These are phyloP conservation scores for Hylaeus volcanicus DNA, from an alignment of 1,140 invertebrate species.

Conservation along the genomic window DNA sequence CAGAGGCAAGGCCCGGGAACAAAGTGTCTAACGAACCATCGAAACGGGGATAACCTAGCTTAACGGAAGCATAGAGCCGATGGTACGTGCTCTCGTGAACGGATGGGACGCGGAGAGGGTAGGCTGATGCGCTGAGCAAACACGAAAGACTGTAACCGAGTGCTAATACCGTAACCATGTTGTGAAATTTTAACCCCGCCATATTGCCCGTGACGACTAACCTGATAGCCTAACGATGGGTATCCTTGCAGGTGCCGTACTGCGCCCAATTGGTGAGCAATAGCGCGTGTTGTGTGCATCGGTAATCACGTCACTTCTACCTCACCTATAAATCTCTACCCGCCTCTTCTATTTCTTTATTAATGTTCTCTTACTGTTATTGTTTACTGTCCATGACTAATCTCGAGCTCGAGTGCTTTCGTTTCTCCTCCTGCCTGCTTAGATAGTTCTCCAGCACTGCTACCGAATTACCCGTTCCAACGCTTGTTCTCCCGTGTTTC, in stretches of 20 bases:
- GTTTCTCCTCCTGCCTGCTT: slow-evolving; percentile 35
- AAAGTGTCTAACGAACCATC: neutral
- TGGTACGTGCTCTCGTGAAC: neutral
- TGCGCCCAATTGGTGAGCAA: slow-evolving; percentile 94
- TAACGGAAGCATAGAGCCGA: neutral
- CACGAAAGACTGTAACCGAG: neutral
- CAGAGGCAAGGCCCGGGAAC: neutral
- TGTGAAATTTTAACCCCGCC: slow-evolving; percentile 66
- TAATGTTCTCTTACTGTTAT: slow-evolving; percentile 49
- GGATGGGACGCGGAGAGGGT: slow-evolving; percentile 14
- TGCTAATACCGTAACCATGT: slow-evolving; percentile 52
- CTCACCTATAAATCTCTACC: slow-evolving; percentile 77
- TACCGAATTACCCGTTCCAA: neutral
- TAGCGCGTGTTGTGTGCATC: slow-evolving; percentile 95
- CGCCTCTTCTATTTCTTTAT: slow-evolving; percentile 66
- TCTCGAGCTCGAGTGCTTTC: slow-evolving; percentile 70
- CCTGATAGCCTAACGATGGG: slow-evolving; percentile 82
- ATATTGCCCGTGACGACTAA: slow-evolving; percentile 75
- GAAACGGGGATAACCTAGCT: neutral
- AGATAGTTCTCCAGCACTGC: neutral
- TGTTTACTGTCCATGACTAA: slow-evolving; percentile 62
- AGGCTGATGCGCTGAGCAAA: slow-evolving; percentile 8
- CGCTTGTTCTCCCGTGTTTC: neutral
- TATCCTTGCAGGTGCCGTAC: slow-evolving; percentile 90
- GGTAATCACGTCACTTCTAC: slow-evolving; percentile 87